These are phyloP conservation scores for Microhierax caerulescens DNA, from an alignment of 2,797 vertebrate species.

Conservation along the genomic window DNA sequence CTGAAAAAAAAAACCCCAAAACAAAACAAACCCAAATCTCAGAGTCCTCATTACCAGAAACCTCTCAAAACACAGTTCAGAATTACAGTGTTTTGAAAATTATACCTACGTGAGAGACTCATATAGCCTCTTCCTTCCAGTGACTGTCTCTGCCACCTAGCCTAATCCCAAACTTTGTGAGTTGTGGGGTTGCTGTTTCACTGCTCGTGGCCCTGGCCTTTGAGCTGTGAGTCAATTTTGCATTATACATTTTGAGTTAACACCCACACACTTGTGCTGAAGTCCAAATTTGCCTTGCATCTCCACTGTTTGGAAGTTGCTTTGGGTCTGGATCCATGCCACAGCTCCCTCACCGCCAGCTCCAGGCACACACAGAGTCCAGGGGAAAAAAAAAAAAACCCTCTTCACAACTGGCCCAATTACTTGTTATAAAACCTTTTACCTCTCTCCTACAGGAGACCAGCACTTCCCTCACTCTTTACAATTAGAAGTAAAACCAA, in stretches of 20 bases:
- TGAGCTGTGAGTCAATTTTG: slow-evolving; percentile 6
- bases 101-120: not conserved
- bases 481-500: not conserved
- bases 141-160: not conserved
- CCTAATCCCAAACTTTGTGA: not conserved
- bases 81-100: not conserved
- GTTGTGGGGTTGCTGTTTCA: not conserved
- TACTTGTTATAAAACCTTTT: not conserved
- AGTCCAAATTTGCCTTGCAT: slow-evolving; percentile 40
- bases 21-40: not conserved
- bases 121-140: not conserved
- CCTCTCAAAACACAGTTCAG: not conserved
- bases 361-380: not conserved
- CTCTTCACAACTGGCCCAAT: accelerated
- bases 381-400: not conserved
- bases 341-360: not conserved
- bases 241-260: not conserved
- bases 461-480: not conserved
- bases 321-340: not conserved
- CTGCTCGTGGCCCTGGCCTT: slow-evolving; percentile 25
- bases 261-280: not conserved
- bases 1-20: not conserved
- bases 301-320: not conserved
- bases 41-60: not conserved
- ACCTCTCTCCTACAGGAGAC: not conserved